Conservation (phyloP, 1,140 invertebrate genomes). For the Bombus affinis region DNA sequence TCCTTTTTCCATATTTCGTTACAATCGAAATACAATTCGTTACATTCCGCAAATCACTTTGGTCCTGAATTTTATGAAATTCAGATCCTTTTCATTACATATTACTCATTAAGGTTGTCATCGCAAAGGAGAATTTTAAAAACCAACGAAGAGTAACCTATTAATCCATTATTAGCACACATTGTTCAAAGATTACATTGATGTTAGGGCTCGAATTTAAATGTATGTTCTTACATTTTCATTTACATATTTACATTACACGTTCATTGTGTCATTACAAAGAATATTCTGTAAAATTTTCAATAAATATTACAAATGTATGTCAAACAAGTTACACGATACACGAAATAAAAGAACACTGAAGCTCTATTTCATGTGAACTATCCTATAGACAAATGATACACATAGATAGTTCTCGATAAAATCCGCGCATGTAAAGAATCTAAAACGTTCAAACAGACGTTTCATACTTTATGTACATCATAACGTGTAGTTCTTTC, state of each 20-base stretch:
- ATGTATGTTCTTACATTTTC: too few relatives aligned
- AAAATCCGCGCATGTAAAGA: background rate
- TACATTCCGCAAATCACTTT: too few relatives aligned
- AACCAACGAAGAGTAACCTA: too few relatives aligned
- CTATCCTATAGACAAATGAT: background rate
- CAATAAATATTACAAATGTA: background rate
- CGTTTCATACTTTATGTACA: background rate
- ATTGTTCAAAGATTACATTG: too few relatives aligned
- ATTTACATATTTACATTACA: too few relatives aligned
- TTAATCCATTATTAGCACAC: too few relatives aligned
- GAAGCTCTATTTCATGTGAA: background rate
- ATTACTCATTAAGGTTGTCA: background rate
- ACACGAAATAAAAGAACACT: background rate
- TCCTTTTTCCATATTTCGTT: too few relatives aligned
- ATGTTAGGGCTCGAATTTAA: too few relatives aligned
- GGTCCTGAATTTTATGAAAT: background rate
- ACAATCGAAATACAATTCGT: too few relatives aligned
- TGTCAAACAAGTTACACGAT: too few relatives aligned
- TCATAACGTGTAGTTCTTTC: background rate
- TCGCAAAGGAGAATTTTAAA: too few relatives aligned
- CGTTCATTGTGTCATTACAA: too few relatives aligned
- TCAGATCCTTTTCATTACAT: background rate
- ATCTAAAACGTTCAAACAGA: background rate
- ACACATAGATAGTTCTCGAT: background rate
- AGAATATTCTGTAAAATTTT: background rate